phyloP scores from a whole-genome alignment of 2,113 vertebrate genomes.

The Apeltes quadracus region DNA sequence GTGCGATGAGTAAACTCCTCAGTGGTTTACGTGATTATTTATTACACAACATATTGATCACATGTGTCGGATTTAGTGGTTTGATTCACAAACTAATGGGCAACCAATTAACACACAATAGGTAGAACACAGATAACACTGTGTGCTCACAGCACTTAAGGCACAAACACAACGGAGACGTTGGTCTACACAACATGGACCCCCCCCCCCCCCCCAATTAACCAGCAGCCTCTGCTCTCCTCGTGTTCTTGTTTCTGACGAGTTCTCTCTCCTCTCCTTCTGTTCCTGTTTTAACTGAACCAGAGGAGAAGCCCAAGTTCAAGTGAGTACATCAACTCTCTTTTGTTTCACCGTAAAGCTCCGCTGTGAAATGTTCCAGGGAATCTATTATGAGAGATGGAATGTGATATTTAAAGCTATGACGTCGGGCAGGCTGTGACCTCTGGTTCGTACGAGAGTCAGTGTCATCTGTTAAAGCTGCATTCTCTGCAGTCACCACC shows the following conservation, averaged over 20 bases:
- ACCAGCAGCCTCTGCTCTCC: constrained; percentile 30
- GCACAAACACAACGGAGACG: constrained; percentile 28
- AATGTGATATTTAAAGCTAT: too few species aligned
- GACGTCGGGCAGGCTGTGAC: too few species aligned
- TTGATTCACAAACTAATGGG: constrained; percentile 71
- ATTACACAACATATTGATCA: constrained; percentile 39
- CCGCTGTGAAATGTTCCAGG: neutral
- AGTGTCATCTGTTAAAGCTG: too few species aligned
- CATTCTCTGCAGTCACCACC: neutral
- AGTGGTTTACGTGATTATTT: constrained; percentile 35
- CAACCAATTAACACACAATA: constrained; percentile 64
- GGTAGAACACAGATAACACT: constrained; percentile 17
- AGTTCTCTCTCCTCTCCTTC: constrained; percentile 48
- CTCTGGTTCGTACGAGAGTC: too few species aligned
- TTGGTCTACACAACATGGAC: constrained; percentile 29
- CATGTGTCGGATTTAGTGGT: constrained; percentile 31
- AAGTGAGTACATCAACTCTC: constrained; percentile 80
- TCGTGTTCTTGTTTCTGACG: constrained; percentile 45
- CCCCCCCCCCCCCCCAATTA: constrained; percentile 41
- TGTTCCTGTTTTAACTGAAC: constrained; percentile 52
- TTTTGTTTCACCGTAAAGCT: neutral
- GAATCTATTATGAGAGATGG: too few species aligned
- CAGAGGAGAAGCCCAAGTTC: constrained; percentile 90
- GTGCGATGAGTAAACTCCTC: constrained; percentile 36
- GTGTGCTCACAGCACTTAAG: constrained; percentile 27